phyloP scores from a whole-genome alignment of 2,113 vertebrate genomes.

The Cavia porcellus region DNA sequence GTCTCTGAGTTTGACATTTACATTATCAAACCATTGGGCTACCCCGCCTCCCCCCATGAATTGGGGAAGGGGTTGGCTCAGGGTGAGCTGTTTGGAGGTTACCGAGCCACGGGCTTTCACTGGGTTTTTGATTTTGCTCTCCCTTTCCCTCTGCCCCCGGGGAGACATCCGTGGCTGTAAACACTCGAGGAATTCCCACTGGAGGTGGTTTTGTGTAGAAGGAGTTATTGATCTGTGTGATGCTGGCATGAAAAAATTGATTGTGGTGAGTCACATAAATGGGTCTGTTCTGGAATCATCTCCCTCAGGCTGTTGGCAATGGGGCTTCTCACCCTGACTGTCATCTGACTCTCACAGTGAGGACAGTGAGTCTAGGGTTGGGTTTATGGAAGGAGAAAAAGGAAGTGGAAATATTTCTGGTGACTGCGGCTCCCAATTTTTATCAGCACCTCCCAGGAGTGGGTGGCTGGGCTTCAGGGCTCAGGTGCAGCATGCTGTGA shows the following conservation, averaged over 20 bases:
- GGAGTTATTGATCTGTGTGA: slow-evolving; percentile 15
- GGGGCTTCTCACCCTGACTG: not conserved
- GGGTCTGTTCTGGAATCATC: not conserved
- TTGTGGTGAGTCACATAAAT: not conserved
- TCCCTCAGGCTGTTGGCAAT: not conserved
- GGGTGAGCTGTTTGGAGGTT: not conserved
- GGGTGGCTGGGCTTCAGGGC: not conserved
- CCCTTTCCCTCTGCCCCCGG: not conserved
- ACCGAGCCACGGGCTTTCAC: not conserved
- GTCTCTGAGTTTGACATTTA: not conserved
- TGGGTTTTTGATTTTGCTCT: not conserved
- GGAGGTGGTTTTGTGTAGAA: not conserved
- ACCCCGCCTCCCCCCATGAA: not conserved
- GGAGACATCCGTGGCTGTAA: not conserved
- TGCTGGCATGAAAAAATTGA: not conserved
- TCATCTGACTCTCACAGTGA: not conserved
- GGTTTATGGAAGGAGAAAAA: not conserved
- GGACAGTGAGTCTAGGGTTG: not conserved
- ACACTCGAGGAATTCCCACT: not conserved
- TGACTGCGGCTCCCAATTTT: not conserved
- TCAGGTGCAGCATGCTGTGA: not conserved
- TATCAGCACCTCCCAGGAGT: not conserved
- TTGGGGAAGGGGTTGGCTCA: not conserved
- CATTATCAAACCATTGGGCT: not conserved
- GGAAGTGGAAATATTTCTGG: not conserved